phyloP scores from a whole-genome alignment of 2,797 vertebrate species.

The Decapterus maruadsi region DNA sequence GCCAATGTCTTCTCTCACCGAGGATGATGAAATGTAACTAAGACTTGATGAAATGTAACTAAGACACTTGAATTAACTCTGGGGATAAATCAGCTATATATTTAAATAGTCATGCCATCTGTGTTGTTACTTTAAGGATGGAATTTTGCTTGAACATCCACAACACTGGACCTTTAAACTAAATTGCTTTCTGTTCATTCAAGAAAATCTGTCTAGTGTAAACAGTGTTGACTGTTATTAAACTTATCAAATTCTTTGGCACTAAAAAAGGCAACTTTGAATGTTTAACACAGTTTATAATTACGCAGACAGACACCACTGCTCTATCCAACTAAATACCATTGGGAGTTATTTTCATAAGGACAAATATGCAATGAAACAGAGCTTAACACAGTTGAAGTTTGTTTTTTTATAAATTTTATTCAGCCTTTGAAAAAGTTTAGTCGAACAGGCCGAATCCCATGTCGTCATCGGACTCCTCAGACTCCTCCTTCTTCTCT shows the following conservation, averaged over 20 bases:
- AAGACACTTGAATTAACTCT: no score
- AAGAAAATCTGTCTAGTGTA: not conserved
- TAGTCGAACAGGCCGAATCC: slow-evolving; percentile 96
- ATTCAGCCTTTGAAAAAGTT: slow-evolving; percentile 74
- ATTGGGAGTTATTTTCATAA: not conserved
- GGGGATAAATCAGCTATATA: no score
- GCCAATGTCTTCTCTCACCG: no score
- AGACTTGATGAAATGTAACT: no score
- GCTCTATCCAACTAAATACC: not conserved
- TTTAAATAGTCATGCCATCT: no score
- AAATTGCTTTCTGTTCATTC: not conserved
- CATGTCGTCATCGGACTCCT: slow-evolving; percentile 98
- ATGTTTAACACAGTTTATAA: no score
- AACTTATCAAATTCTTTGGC: not conserved
- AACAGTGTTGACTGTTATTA: not conserved
- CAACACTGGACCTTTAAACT: not conserved
- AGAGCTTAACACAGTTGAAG: not conserved
- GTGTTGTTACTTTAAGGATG: no score
- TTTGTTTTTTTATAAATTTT: slow-evolving; percentile 71
- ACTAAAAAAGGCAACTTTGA: no score
- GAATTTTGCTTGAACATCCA: no score
- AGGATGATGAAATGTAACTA: no score
- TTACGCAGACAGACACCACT: not conserved
- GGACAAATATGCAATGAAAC: not conserved
- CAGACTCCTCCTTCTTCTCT: slow-evolving; percentile 97